Conservation (phyloP, 2,113 vertebrate genomes). For the Rhinoderma darwinii region DNA sequence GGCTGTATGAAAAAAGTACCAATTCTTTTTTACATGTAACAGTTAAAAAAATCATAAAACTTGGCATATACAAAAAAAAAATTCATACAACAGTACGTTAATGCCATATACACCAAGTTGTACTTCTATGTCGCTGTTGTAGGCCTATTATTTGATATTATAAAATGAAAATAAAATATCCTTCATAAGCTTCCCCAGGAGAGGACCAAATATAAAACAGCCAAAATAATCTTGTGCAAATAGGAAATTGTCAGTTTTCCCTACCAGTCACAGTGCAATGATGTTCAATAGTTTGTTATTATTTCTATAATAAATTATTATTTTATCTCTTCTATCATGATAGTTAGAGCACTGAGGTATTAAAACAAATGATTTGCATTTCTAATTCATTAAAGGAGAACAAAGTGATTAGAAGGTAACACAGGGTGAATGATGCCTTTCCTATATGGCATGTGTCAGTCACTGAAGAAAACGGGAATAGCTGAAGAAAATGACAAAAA, state of each 20-base stretch:
- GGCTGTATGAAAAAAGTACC: conserved; percentile 90
- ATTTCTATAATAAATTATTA: conserved; percentile 94
- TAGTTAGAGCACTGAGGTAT: conserved; percentile 97
- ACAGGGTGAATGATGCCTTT: conserved; percentile 47
- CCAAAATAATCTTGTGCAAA: conserved; percentile 98
- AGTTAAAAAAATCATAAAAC: conserved; percentile 85
- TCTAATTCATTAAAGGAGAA: conserved; percentile 79
- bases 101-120: conserved; percentile 79
- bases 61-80: conserved; percentile 78
- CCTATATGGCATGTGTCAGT: conserved; percentile 58
- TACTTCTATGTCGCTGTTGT: conserved; percentile 81
- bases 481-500: conserved; percentile 61
- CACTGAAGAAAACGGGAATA: conserved; percentile 65
- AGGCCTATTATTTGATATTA: conserved; percentile 81
- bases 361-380: conserved; percentile 83
- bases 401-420: conserved; percentile 71
- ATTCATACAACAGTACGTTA: conserved; percentile 80
- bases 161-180: conserved; percentile 88
- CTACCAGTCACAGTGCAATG: conserved; percentile 98
- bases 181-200: conserved; percentile 90
- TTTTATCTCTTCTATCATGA: conserved; percentile 83
- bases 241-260: conserved; percentile 90
- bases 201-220: conserved; percentile 90
- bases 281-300: conserved; percentile 82
- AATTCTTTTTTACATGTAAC: conserved; percentile 84